Percentiles rank a stretch among this genome's conserved stretches.
Conservation (phyloP, 2,888 invertebrate genomes). For the Ornithoptera priamus region DNA sequence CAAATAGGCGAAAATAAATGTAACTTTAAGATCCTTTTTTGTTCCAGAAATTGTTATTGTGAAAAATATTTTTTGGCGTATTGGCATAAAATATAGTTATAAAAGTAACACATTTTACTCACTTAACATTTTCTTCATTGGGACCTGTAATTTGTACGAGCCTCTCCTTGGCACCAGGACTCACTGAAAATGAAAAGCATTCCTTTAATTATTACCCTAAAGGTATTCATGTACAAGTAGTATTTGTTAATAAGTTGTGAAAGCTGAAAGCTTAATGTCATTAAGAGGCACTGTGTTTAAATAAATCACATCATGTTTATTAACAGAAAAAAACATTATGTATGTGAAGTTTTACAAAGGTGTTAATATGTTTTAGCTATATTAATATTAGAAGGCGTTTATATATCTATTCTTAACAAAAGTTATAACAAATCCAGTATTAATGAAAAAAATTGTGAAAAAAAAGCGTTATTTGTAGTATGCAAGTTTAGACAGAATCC, state of each 20-base stretch:
- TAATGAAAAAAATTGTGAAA: conserved; percentile 17
- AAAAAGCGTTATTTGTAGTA: conserved; percentile 35
- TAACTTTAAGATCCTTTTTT: too few species aligned
- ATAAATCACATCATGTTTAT: conserved; percentile 1
- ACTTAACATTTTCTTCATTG: conserved; percentile 95
- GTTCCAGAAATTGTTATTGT: too few species aligned
- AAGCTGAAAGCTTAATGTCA: conserved; percentile 59
- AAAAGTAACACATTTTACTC: conserved; percentile 53
- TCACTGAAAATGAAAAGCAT: conserved; percentile 83
- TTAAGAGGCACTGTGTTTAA: conserved; percentile 44
- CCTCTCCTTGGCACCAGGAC: conserved; percentile 96
- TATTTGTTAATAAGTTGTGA: conserved; percentile 39
- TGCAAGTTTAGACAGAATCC: conserved; percentile 49
- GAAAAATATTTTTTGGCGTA: too few species aligned
- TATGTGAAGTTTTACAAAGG: too few species aligned
- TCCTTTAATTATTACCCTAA: conserved; percentile 2
- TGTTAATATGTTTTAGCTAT: too few species aligned
- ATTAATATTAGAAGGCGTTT: too few species aligned
- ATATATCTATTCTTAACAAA: too few species aligned
- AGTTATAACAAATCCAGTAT: too few species aligned
- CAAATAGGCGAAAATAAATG: too few species aligned
- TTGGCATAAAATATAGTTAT: too few species aligned
- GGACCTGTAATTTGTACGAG: conserved; percentile 97
- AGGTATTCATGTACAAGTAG: background rate
- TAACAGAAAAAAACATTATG: conserved; percentile 2